Base-by-base conservation (phyloP, 1,140 invertebrate species). In the Pseudomyrmex flavicornis region DNA sequence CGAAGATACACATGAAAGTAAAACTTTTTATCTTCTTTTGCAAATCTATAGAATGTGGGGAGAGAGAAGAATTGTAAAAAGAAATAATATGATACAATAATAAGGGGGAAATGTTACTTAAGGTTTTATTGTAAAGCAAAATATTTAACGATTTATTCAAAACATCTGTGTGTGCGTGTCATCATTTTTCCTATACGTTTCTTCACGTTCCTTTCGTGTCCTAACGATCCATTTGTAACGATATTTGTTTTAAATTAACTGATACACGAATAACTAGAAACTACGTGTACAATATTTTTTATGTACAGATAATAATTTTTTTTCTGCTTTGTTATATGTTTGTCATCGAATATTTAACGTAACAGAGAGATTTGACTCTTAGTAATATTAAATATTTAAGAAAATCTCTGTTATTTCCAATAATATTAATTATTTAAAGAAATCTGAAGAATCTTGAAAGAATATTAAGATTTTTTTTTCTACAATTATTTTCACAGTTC, bases 71-170 rank as follows among this genome's bases (percentile, higher is more conserved):
- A 65, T 80, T 68, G 75, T 70, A 66, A 84, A 56, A 12, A 77
- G 15, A 59, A 82, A 35, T 7, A 35, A 35, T 35, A 35, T 0
- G 3, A 26, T 26, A 26, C 26, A 26, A 3, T 26, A 26, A 26
- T 63, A 84, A 76, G 70, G 62, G 74, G 59, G 52, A 89, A 84
- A 85, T 62, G 56, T 87, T 90, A 90, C 59, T 85, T 89, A 91
- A 90, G 87, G n/a, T 89, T 35, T 88, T 91, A 92, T 86, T 91
- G 87, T 92, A 91, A 90, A 91, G 69, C 75, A 84, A 85, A 90
- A 90, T 83, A 87, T 80, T 82, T 88, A 88, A 90, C 80, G 22
- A 85, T 84, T 35, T 35, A 85, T 83, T 87, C 80, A 89, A 91
- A 89, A 68, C 46, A 72, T 90, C 86, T 89, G 69, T 88, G 79